Conservation (phyloP, 2,113 vertebrate species). For the Antigone vipio region DNA sequence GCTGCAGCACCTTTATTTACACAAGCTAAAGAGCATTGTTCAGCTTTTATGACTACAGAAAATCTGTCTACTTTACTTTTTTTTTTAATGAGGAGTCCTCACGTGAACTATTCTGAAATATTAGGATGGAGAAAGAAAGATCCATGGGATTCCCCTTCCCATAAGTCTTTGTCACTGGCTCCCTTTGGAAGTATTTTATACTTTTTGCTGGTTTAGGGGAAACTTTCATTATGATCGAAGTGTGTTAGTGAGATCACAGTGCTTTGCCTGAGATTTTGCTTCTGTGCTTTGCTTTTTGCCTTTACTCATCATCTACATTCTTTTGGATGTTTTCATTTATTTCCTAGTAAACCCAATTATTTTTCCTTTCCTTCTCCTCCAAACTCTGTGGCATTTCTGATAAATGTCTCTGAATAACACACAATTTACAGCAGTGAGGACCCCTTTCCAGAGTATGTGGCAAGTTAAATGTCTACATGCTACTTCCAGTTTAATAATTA, state of each 20-base stretch:
- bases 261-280: not conserved
- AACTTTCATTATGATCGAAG: not conserved
- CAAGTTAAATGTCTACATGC: not conserved
- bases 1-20: not conserved
- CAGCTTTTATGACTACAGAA: not conserved
- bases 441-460: not conserved
- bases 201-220: not conserved
- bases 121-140: not conserved
- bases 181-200: not conserved
- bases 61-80: not conserved
- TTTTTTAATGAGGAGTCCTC: not conserved
- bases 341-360: not conserved
- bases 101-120: not conserved
- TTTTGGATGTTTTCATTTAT: not conserved
- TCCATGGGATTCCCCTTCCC: not conserved
- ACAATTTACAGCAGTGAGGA: not conserved
- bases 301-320: not conserved
- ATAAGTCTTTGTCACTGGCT: not conserved
- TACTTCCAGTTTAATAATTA: not conserved
- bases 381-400: not conserved
- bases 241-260: not conserved
- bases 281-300: not conserved
- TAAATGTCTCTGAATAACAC: not conserved
- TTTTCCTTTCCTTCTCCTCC: not conserved
- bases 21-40: not conserved